Percentiles rank a stretch among this genome's conserved stretches.
These are phyloP conservation scores for Orchestia grillus DNA, from an alignment of 1,140 invertebrate species.

Conservation along the genomic window DNA sequence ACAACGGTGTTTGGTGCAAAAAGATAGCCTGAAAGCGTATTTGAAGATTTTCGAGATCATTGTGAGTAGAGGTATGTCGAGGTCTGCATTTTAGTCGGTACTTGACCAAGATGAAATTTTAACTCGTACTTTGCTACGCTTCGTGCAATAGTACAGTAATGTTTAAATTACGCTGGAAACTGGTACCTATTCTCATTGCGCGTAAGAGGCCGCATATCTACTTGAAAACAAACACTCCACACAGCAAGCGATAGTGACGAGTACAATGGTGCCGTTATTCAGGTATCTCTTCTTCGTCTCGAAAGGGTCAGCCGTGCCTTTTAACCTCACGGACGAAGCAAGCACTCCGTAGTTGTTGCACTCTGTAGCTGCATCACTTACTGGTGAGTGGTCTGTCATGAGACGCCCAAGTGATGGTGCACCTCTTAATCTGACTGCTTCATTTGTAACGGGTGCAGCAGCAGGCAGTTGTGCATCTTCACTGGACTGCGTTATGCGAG, in stretches of 20 bases:
- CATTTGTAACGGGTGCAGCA: not conserved
- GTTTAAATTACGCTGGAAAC: not conserved
- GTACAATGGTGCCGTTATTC: not conserved
- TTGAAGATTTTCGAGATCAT: not conserved
- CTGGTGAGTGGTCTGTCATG: not conserved
- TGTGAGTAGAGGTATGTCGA: not conserved
- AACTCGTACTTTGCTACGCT: not conserved
- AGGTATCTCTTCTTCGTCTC: not conserved
- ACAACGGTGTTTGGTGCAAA: not conserved
- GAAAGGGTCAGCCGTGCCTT: not conserved
- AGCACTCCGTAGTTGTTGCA: too few relatives aligned
- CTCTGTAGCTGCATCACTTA: not conserved
- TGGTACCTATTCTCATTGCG: not conserved
- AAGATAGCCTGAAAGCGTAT: not conserved
- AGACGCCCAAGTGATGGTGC: not conserved
- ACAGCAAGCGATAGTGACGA: not conserved
- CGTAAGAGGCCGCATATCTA: not conserved
- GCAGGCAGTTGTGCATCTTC: not conserved
- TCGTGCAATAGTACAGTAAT: not conserved
- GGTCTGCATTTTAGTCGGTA: not conserved
- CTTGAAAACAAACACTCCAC: not conserved
- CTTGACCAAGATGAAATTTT: not conserved
- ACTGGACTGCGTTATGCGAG: not conserved
- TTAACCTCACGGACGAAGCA: not conserved
- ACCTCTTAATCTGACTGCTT: not conserved